Percentiles rank a stretch among this genome's conserved stretches.
Conservation (phyloP, 2,113 vertebrate species). For the Pelvicachromis taeniatus region DNA sequence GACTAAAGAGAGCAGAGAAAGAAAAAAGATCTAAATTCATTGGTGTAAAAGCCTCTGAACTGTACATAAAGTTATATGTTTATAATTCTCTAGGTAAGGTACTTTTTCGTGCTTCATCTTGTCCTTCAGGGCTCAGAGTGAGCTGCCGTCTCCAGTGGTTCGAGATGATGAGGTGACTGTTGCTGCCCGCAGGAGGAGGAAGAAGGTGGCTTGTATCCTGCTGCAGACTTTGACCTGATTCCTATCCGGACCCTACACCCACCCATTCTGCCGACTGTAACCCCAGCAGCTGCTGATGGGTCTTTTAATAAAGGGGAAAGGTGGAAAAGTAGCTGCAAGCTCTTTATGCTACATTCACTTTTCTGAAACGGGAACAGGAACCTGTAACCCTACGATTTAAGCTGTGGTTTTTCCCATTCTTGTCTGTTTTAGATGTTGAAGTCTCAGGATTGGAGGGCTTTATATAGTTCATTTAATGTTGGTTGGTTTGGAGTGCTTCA, state of each 20-base stretch:
- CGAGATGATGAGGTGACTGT: constrained; percentile 71
- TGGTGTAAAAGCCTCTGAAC: background rate
- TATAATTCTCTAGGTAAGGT: background rate
- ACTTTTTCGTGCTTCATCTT: background rate
- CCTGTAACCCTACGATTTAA: background rate
- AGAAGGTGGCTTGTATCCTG: constrained; percentile 86
- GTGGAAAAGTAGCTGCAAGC: background rate
- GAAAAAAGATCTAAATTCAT: background rate
- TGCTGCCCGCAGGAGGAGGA: constrained; percentile 77
- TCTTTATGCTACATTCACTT: background rate
- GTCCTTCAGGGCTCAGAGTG: constrained; percentile 34
- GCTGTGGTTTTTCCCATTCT: background rate
- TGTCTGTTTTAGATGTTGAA: background rate
- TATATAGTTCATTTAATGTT: background rate
- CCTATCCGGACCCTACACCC: background rate
- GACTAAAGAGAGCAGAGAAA: background rate
- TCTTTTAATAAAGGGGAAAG: background rate
- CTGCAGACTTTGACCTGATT: background rate
- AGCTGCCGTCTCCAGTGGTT: constrained; percentile 73
- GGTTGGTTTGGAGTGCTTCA: background rate
- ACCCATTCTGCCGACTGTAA: background rate
- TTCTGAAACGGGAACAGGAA: background rate
- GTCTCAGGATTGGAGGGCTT: background rate
- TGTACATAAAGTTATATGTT: background rate
- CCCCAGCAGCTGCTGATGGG: background rate